Conservation (phyloP, 1,140 invertebrate genomes). For the Whitmania pigra region DNA sequence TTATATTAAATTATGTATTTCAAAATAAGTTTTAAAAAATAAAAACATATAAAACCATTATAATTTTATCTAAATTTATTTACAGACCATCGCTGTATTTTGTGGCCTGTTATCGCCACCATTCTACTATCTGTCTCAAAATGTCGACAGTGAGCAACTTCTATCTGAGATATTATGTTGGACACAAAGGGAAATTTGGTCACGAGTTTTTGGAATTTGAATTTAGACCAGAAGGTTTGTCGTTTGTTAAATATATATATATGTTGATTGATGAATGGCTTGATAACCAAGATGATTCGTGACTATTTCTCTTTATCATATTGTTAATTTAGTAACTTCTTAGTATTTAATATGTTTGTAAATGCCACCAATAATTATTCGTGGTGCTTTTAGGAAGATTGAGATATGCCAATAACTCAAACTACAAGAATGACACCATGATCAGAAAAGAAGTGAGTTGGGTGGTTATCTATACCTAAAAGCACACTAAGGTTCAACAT, state of each 20-base stretch:
- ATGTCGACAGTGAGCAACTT: conserved; percentile 47
- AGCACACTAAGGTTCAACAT: conserved; percentile 17
- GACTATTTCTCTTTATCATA: too few relatives aligned
- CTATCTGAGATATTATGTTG: conserved; percentile 95
- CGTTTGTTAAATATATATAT: not conserved
- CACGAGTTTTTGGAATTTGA: conserved; percentile 99
- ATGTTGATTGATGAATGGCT: too few relatives aligned
- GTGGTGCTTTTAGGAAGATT: conserved; percentile 56
- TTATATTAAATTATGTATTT: too few relatives aligned
- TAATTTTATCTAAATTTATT: too few relatives aligned
- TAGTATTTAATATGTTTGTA: too few relatives aligned
- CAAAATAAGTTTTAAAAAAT: too few relatives aligned
- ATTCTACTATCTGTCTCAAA: too few relatives aligned
- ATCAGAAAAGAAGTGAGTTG: conserved; percentile 76
- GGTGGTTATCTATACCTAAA: not conserved
- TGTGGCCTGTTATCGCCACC: too few relatives aligned
- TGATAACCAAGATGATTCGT: too few relatives aligned
- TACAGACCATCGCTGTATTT: too few relatives aligned
- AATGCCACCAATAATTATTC: not conserved
- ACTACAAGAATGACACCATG: conserved; percentile 99
- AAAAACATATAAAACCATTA: too few relatives aligned
- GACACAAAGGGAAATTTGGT: conserved; percentile 97
- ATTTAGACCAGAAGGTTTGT: conserved; percentile 80
- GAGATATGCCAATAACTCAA: conserved; percentile 97
- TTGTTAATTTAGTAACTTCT: too few relatives aligned